phyloP scores from a whole-genome alignment of 2,113 vertebrate genomes.

The Neolamprologus toae region DNA sequence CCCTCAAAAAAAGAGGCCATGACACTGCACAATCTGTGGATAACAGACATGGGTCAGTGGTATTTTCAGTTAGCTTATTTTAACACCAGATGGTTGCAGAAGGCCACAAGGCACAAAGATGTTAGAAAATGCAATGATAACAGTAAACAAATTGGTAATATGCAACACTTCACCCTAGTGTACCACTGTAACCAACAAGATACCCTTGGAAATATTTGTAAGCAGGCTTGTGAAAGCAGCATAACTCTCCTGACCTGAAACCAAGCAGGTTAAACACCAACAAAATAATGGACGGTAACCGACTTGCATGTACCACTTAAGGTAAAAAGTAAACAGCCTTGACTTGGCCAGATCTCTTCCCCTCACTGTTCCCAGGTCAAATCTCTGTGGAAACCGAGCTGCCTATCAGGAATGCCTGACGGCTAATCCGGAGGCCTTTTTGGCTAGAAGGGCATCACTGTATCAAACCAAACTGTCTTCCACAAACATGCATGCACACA shows the following conservation, averaged over 20 bases:
- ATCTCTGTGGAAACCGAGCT: constrained; percentile 62
- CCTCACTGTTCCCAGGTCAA: constrained; percentile 41
- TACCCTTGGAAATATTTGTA: background rate
- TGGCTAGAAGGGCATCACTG: constrained; percentile 55
- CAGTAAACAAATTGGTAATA: background rate
- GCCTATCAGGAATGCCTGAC: constrained; percentile 68
- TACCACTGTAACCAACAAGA: background rate
- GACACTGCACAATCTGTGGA: constrained; percentile 29
- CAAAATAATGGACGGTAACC: background rate
- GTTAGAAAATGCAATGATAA: background rate
- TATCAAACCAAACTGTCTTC: constrained; percentile 46
- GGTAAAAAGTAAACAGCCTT: constrained; percentile 5
- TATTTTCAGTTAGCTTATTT: constrained; percentile 1
- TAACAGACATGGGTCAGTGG: background rate
- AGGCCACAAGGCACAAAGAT: background rate
- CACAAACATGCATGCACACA: background rate
- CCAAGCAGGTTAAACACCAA: background rate
- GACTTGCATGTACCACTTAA: background rate
- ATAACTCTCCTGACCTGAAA: background rate
- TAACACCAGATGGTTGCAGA: constrained; percentile 12
- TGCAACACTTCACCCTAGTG: background rate
- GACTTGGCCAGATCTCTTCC: constrained; percentile 28
- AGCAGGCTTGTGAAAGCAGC: background rate
- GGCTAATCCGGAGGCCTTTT: constrained; percentile 66
- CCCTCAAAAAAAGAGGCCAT: constrained; percentile 15